Percentiles rank a stretch among this genome's conserved stretches.
Conservation (phyloP, 2,888 invertebrate genomes). For the Polyommatus icarus region DNA sequence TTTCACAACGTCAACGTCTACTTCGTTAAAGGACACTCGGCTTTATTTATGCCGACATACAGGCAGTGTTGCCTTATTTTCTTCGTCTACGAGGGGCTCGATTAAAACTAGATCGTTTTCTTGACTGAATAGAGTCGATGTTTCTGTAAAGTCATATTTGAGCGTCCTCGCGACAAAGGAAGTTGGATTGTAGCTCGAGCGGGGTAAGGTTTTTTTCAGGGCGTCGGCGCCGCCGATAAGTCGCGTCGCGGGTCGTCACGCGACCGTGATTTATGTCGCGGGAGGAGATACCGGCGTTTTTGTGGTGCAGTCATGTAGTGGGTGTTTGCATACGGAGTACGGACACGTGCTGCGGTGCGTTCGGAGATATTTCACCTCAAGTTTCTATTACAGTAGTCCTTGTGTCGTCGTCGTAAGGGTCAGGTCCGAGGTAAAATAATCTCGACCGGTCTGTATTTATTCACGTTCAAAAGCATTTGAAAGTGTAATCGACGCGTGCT, state of each 20-base stretch:
- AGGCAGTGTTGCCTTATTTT: constrained; percentile 75
- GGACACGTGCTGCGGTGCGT: constrained; percentile 35
- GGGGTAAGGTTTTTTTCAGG: constrained; percentile 42
- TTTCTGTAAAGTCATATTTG: constrained; percentile 46
- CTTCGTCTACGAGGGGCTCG: constrained; percentile 53
- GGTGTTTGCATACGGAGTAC: constrained; percentile 49
- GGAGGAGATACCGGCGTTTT: constrained; percentile 70
- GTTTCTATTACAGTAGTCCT: not conserved
- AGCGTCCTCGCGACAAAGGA: constrained; percentile 49
- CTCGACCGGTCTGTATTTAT: constrained; percentile 28
- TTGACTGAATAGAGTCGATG: constrained; percentile 59
- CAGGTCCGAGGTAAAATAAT: not conserved
- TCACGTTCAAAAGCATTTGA: constrained; percentile 43
- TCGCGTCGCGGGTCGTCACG: constrained; percentile 74
- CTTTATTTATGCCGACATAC: constrained; percentile 79
- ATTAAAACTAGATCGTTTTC: constrained; percentile 53
- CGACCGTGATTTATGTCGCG: constrained; percentile 79
- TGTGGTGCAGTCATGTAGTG: constrained; percentile 62
- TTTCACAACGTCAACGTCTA: constrained; percentile 73
- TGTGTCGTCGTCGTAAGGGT: not conserved
- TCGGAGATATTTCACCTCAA: not conserved
- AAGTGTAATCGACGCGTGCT: constrained; percentile 42
- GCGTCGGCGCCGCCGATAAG: constrained; percentile 61
- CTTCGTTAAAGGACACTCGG: constrained; percentile 79
- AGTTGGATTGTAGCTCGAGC: constrained; percentile 55